A percentile compares a stretch with the other conserved stretches of the same genome.
phyloP scores from a whole-genome alignment of 2,797 vertebrate genomes.

The Gymnopithys bicolor region DNA sequence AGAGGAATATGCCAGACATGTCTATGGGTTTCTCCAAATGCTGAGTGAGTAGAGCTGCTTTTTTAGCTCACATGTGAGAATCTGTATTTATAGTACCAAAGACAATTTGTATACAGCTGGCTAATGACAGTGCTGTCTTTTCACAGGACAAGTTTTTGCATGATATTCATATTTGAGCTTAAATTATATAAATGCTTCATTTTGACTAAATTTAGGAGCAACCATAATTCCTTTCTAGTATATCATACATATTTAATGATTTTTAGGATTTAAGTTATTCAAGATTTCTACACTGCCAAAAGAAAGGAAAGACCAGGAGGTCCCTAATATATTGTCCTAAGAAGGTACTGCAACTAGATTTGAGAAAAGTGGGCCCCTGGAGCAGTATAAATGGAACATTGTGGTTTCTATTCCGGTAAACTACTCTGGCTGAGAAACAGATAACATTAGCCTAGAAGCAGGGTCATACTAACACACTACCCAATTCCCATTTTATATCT shows the following conservation, averaged over 20 bases:
- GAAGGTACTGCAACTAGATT: background rate
- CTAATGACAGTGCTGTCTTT: slow-evolving; percentile 38
- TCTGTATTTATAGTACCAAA: slow-evolving; percentile 37
- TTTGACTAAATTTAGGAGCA: slow-evolving; percentile 30
- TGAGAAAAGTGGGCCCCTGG: background rate
- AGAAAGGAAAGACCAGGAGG: background rate
- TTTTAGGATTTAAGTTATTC: background rate
- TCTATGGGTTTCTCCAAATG: background rate
- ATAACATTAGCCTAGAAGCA: background rate
- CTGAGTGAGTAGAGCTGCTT: background rate
- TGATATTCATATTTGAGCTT: background rate
- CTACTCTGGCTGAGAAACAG: background rate
- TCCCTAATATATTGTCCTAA: background rate
- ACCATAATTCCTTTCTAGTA: background rate
- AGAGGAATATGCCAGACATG: background rate
- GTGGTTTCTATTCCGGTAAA: background rate
- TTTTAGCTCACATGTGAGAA: background rate
- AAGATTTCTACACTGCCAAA: background rate
- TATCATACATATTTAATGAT: background rate
- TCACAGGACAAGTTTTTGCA: background rate
- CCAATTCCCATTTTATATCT: background rate
- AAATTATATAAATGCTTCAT: slow-evolving; percentile 4
- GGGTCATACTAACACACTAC: background rate
- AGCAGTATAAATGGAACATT: background rate
- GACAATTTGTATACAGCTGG: slow-evolving; percentile 22